phyloP scores from a whole-genome alignment of 1,140 invertebrate species.

The Anastatus disparis region DNA sequence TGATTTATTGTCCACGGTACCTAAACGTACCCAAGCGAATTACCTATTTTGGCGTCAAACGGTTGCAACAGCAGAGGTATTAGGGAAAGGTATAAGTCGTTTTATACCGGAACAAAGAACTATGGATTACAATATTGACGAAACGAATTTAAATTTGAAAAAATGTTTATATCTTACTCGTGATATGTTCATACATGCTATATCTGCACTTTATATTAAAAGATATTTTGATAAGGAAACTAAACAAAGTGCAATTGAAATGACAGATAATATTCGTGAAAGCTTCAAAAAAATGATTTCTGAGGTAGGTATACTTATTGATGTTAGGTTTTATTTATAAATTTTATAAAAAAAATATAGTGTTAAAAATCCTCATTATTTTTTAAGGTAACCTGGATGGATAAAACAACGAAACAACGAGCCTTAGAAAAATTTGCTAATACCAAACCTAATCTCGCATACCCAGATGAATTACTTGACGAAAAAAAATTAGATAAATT shows the following conservation, averaged over 20 bases:
- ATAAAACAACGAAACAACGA: too few species aligned
- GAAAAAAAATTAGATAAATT: conserved; percentile 79
- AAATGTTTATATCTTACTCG: conserved; percentile 80
- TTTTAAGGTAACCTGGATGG: too few species aligned
- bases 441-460: conserved; percentile 83
- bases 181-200: conserved; percentile 77
- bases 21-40: conserved; percentile 76
- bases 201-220: conserved; percentile 79
- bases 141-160: conserved; percentile 82
- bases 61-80: conserved; percentile 66
- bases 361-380: too few species aligned
- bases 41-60: too few species aligned
- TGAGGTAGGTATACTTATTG: neutral
- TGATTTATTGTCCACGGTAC: conserved; percentile 65
- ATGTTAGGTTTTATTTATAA: too few species aligned
- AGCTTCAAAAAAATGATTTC: too few species aligned
- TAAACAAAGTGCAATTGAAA: too few species aligned
- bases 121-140: conserved; percentile 43
- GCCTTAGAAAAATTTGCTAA: conserved; percentile 79
- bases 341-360: too few species aligned
- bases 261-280: too few species aligned
- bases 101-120: neutral
- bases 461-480: conserved; percentile 83
- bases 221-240: too few species aligned
- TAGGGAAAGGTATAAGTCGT: neutral